phyloP scores from a whole-genome alignment of 2,888 invertebrate genomes.

The Parascotia fuliginaria region DNA sequence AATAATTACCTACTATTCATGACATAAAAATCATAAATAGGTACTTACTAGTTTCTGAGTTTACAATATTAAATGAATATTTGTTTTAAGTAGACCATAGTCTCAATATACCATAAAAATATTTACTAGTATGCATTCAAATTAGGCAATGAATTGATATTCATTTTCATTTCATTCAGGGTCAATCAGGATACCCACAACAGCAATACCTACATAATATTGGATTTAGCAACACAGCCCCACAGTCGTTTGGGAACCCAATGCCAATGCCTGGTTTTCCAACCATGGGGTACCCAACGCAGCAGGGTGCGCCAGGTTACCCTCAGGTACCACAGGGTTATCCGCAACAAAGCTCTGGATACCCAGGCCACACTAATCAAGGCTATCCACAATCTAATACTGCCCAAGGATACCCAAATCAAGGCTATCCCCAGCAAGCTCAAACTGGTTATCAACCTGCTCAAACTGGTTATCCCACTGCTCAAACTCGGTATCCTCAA shows the following conservation, averaged over 20 bases:
- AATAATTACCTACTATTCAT: too few species aligned
- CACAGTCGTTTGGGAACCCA: conserved; percentile 81
- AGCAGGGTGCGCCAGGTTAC: too few species aligned
- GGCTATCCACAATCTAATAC: conserved; percentile 51
- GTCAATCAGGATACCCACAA: conserved; percentile 82
- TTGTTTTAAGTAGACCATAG: background rate
- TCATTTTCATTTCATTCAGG: conserved; percentile 81
- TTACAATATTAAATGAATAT: too few species aligned
- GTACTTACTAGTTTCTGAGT: too few species aligned
- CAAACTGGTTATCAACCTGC: conserved; percentile 37
- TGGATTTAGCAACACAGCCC: conserved; percentile 79
- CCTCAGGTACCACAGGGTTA: conserved; percentile 63
- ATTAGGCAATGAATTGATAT: conserved; percentile 39
- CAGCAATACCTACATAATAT: conserved; percentile 79
- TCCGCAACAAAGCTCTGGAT: conserved; percentile 51
- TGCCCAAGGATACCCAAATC: conserved; percentile 46
- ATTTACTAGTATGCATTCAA: background rate
- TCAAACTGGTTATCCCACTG: conserved; percentile 38
- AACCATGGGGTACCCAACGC: conserved; percentile 74
- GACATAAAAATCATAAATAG: too few species aligned
- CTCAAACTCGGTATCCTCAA: conserved; percentile 32
- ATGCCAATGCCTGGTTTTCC: conserved; percentile 79
- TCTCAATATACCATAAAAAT: too few species aligned
- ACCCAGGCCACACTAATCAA: conserved; percentile 52
- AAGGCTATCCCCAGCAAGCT: conserved; percentile 39